phyloP scores from a whole-genome alignment of 2,113 vertebrate species.

The Microcebus griseorufus region DNA sequence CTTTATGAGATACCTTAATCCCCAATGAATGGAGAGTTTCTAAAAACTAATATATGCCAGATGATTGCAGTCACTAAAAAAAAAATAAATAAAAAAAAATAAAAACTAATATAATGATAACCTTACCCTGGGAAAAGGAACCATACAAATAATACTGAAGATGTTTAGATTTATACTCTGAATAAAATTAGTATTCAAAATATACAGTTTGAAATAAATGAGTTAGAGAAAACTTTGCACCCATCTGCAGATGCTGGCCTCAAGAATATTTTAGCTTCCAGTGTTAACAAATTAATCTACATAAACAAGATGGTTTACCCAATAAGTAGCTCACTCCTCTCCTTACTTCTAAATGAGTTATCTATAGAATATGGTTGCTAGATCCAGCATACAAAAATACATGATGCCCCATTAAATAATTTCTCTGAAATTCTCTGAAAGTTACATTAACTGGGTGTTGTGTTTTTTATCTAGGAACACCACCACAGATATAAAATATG shows the following conservation, averaged over 20 bases:
- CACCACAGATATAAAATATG: not conserved
- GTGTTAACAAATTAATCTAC: not conserved
- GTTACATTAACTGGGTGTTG: not conserved
- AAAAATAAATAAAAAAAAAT: too few relatives aligned
- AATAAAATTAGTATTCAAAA: not conserved
- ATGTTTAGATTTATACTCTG: not conserved
- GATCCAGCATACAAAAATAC: not conserved
- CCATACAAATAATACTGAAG: not conserved
- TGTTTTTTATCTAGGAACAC: not conserved
- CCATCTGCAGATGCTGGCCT: not conserved
- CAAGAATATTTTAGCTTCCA: not conserved
- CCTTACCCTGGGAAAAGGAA: not conserved
- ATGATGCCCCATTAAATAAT: not conserved
- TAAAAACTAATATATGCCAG: not conserved
- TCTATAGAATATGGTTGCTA: not conserved
- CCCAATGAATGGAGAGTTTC: not conserved
- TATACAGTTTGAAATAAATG: not conserved
- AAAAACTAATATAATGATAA: not conserved
- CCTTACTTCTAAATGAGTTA: not conserved
- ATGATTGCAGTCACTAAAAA: too few relatives aligned
- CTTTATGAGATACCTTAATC: not conserved
- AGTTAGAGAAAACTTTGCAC: not conserved
- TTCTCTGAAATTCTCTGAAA: not conserved
- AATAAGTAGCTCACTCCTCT: not conserved
- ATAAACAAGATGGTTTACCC: not conserved